Evolutionary conservation across 2,797 vertebrate genomes (phyloP).

Genomic region (Diplodus puntazzo): DNA sequence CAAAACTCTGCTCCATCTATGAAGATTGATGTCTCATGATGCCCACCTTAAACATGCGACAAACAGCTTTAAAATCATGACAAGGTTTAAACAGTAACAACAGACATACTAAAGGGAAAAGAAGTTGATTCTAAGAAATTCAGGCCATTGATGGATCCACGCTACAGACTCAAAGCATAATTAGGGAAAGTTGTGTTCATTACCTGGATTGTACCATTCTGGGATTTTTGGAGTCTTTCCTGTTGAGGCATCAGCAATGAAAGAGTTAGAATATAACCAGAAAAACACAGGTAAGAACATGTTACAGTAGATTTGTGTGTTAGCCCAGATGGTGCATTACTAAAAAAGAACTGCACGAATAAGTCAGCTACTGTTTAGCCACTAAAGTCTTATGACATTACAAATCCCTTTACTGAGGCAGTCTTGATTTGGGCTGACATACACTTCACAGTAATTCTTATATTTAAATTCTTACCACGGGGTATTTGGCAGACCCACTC

Average conservation of each 20-base stretch:
- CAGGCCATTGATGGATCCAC: background rate
- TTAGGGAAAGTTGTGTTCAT: slow-evolving; percentile 24
- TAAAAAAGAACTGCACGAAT: background rate
- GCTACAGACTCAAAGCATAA: background rate
- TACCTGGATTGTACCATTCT: slow-evolving; percentile 96
- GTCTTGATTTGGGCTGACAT: background rate
- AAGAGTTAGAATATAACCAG: slow-evolving; percentile 5
- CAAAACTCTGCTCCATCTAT: slow-evolving; percentile 93
- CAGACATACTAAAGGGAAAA: background rate
- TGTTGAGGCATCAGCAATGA: slow-evolving; percentile 74
- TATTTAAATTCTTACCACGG: slow-evolving; percentile 85
- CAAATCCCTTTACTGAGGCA: slow-evolving; percentile 1
- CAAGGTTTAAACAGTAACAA: background rate
- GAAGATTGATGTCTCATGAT: slow-evolving; percentile 87
- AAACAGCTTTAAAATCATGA: background rate
- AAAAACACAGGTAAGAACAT: background rate
- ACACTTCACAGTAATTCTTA: background rate
- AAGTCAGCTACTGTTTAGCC: background rate
- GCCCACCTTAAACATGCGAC: slow-evolving; percentile 74
- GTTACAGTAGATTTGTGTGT: background rate
- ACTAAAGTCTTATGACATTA: background rate
- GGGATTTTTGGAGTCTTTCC: slow-evolving; percentile 89
- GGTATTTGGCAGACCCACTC: slow-evolving; percentile 97
- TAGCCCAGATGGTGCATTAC: background rate
- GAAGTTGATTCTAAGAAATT: background rate